Evolutionary conservation across 30 jellyfish, hydroid and myxozoan genomes (phyloP), one percentile per base, ranked within the genome.

Genomic region (Euphysa ruthae): DNA sequence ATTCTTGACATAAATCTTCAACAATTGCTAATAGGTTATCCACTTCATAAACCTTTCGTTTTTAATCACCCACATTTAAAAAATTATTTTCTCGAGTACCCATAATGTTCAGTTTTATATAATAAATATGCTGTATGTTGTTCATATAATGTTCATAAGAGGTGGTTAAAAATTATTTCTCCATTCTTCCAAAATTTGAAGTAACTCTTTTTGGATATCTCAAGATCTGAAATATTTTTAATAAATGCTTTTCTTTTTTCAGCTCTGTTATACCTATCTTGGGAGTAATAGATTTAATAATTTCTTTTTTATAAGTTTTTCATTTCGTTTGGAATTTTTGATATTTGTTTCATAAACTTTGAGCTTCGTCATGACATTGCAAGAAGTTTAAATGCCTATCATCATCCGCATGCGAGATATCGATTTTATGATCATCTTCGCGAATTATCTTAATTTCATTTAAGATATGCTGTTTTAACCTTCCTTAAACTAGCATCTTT

Each of bases 131-230:
- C 13, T 66, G 66, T n/a, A n/a, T n/a, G n/a, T n/a, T n/a, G n/a
- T n/a, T n/a, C n/a, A n/a, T n/a, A n/a, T n/a, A n/a, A n/a, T n/a
- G 5, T 86, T 19, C 61, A 58, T 75, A 64, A 88, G 50, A 16
- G 58, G 62, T 16, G 93, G 93, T 14, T 93, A 94, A 0, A 76
- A 62, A 1, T 91, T 82, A 57, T 88, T 86, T 31, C 94, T 68
- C 97, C 97, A 88, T 12, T 79, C 95, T 60, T 88, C 71, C 97
- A 94, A 88, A 1, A 86, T 93, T 38, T 82, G 81, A 15, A 44
- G 21, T 16, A 88, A 82, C 29, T 88, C 97, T 1, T 42, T n/a
- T 35, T 52, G 72, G 49, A 44, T 88, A 76, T 12, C 85, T 70
- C 3, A 94, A 88, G 12, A 66, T 81, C 31, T 78, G 55, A 52